These are phyloP conservation scores for Mythimna pallens DNA, from an alignment of 2,888 invertebrate genomes.

Conservation along the genomic window DNA sequence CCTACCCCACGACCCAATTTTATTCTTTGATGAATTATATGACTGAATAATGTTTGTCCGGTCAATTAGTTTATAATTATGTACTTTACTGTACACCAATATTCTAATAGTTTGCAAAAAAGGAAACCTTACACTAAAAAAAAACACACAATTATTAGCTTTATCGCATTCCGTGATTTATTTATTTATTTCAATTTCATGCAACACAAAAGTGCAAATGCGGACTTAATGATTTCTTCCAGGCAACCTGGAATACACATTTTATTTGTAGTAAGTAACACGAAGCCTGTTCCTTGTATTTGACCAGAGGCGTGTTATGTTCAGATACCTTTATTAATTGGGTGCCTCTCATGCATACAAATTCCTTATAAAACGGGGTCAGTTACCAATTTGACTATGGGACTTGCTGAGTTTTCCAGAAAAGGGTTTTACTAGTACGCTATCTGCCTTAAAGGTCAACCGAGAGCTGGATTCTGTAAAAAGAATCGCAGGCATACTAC, in stretches of 20 bases:
- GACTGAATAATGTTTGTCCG: too few relatives aligned
- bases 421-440: neutral
- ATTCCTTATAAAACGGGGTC: neutral
- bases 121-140: too few relatives aligned
- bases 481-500: neutral
- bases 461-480: neutral
- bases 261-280: neutral
- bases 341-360: conserved; percentile 1
- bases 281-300: neutral
- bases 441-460: neutral
- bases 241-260: neutral
- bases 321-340: conserved; percentile 1
- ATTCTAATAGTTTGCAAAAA: too few relatives aligned
- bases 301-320: conserved; percentile 4
- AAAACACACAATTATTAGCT: too few relatives aligned
- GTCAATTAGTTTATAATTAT: too few relatives aligned
- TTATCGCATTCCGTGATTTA: too few relatives aligned
- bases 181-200: too few relatives aligned
- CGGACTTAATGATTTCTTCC: too few relatives aligned
- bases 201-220: too few relatives aligned
- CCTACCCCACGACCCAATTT: too few relatives aligned
- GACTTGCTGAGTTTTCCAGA: neutral
- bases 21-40: too few relatives aligned
- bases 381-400: neutral
- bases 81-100: too few relatives aligned